A percentile compares a stretch with the other conserved stretches of the same genome.
Evolutionary conservation across 2,113 vertebrate genomes (phyloP).

Genomic region (Erythrolamprus reginae): DNA sequence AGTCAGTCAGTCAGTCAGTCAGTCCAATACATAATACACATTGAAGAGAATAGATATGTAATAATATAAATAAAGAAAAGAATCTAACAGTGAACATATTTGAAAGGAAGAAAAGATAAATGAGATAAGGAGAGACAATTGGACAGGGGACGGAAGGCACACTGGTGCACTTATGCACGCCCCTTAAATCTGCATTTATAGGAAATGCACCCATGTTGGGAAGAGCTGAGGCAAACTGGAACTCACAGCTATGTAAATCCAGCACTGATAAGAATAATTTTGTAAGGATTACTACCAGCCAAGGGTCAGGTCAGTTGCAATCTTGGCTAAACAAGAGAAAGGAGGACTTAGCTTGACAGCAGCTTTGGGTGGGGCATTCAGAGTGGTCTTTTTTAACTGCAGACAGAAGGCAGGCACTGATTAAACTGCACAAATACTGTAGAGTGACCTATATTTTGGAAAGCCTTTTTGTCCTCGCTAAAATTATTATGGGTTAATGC

Average conservation of each 20-base stretch:
- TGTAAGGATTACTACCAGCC: slow-evolving; percentile 19
- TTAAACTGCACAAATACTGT: slow-evolving; percentile 6
- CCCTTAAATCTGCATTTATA: not conserved
- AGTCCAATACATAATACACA: no score
- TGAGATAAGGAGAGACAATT: no score
- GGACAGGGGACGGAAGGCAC: no score
- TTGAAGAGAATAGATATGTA: no score
- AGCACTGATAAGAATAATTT: not conserved
- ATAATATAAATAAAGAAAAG: no score
- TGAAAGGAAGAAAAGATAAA: no score
- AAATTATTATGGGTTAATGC: not conserved
- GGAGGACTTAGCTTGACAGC: not conserved
- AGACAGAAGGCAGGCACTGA: not conserved
- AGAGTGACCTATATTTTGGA: slow-evolving; percentile 22
- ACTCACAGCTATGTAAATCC: not conserved
- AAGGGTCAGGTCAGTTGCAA: not conserved
- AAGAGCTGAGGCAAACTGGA: not conserved
- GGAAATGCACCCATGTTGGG: not conserved
- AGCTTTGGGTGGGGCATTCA: not conserved
- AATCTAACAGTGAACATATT: no score
- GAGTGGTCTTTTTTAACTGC: not conserved
- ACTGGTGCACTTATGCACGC: no score
- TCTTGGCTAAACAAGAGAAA: slow-evolving; percentile 36
- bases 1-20: no score
- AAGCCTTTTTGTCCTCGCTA: not conserved